Evolutionary conservation across 2,113 vertebrate genomes (phyloP).

Genomic region (Notarius lentiginosus): DNA sequence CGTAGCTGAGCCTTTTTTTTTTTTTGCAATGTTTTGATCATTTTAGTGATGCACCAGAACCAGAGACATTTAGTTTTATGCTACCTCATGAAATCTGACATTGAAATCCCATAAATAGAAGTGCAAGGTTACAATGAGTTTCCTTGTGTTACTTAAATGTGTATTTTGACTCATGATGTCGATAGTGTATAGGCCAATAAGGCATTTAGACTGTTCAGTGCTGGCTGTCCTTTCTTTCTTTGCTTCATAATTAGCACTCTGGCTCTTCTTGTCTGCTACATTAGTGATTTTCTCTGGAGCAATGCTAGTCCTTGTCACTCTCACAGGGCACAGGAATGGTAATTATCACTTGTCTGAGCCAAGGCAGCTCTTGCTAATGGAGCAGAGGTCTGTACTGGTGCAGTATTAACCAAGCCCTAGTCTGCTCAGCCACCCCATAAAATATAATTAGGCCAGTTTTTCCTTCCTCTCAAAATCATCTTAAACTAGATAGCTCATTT

Average conservation of each 20-base stretch:
- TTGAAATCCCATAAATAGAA: not conserved
- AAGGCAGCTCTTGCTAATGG: slow-evolving; percentile 53
- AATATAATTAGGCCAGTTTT: slow-evolving; percentile 54
- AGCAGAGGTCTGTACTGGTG: slow-evolving; percentile 44
- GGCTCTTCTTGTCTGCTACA: slow-evolving; percentile 43
- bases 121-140: slow-evolving; percentile 21
- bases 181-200: not conserved
- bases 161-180: slow-evolving; percentile 5
- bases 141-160: not conserved
- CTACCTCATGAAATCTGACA: slow-evolving; percentile 1
- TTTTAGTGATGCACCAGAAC: slow-evolving; percentile 3
- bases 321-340: slow-evolving; percentile 43
- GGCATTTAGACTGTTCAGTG: not conserved
- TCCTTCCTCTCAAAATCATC: slow-evolving; percentile 25
- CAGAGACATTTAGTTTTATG: slow-evolving; percentile 36
- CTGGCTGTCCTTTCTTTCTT: slow-evolving; percentile 16
- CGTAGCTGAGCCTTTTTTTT: not conserved
- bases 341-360: slow-evolving; percentile 56
- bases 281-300: slow-evolving; percentile 50
- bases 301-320: slow-evolving; percentile 50
- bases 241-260: slow-evolving; percentile 46
- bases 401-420: slow-evolving; percentile 43
- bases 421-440: slow-evolving; percentile 53
- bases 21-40: no score
- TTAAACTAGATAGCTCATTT: slow-evolving; percentile 33